These are phyloP conservation scores for Choristoneura fumiferana DNA, from an alignment of 1,140 invertebrate species.

Conservation along the genomic window DNA sequence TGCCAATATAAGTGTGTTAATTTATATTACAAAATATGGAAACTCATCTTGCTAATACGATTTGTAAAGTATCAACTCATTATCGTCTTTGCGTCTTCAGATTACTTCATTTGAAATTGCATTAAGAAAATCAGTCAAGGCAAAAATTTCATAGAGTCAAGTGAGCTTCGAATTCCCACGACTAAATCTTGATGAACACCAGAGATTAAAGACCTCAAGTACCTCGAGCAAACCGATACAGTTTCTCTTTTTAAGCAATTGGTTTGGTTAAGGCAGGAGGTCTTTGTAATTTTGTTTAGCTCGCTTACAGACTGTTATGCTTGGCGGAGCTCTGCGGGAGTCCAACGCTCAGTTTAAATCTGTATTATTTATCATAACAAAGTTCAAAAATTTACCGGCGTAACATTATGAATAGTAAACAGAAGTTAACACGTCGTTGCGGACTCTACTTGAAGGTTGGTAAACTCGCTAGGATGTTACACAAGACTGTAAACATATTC, in stretches of 20 bases:
- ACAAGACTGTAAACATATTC: conserved; percentile 11
- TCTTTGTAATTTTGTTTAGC: conserved; percentile 16
- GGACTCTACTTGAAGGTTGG: conserved; percentile 10
- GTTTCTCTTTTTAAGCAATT: not conserved
- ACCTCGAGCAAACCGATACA: not conserved
- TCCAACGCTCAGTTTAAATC: conserved; percentile 13
- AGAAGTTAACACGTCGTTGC: conserved; percentile 9
- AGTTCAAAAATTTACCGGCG: conserved; percentile 8
- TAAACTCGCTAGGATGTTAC: conserved; percentile 5
- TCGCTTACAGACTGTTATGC: conserved; percentile 16
- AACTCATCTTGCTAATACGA: not conserved
- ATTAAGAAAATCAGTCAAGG: conserved; percentile 19
- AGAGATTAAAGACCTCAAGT: not conserved
- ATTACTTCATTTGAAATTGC: not conserved
- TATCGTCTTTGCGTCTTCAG: not conserved
- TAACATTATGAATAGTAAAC: not conserved
- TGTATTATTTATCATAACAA: conserved; percentile 3
- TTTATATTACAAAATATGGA: not conserved
- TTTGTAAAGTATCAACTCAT: conserved; percentile 7
- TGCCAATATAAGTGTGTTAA: not conserved
- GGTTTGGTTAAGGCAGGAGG: not conserved
- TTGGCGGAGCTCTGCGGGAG: conserved; percentile 27
- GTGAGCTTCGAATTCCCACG: conserved; percentile 19
- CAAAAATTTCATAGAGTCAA: conserved; percentile 10
- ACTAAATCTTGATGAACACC: not conserved